Percentiles rank a stretch among this genome's conserved stretches.
These are phyloP conservation scores for Drosophila sordidula DNA, from an alignment of 2,888 invertebrate species.

Conservation along the genomic window DNA sequence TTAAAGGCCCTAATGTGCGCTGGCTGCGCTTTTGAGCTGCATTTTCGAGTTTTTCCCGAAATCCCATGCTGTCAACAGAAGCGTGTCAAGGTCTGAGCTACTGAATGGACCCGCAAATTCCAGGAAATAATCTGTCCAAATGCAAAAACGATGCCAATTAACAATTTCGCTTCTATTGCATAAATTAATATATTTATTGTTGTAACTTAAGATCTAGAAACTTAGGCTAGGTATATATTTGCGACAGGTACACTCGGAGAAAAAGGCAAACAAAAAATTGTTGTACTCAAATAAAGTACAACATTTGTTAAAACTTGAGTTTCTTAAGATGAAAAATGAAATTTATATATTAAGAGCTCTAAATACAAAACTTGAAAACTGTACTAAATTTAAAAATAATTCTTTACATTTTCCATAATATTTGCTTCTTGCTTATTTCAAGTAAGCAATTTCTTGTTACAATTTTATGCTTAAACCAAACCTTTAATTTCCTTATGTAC, in stretches of 20 bases:
- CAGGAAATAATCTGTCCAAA: conserved; percentile 3
- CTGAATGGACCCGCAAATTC: conserved; percentile 55
- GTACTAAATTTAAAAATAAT: too few relatives aligned
- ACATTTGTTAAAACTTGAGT: too few relatives aligned
- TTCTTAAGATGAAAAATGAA: too few relatives aligned
- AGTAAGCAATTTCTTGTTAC: too few relatives aligned
- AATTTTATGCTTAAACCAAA: too few relatives aligned
- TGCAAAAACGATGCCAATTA: not conserved
- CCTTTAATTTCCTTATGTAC: too few relatives aligned
- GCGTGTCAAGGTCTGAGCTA: conserved; percentile 82
- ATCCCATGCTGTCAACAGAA: conserved; percentile 75
- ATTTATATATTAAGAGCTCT: too few relatives aligned
- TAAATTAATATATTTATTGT: conserved; percentile 48
- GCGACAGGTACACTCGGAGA: too few relatives aligned
- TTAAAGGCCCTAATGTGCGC: conserved; percentile 71
- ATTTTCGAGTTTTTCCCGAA: conserved; percentile 41
- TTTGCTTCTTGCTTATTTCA: too few relatives aligned
- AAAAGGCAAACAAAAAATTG: not conserved
- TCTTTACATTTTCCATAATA: too few relatives aligned
- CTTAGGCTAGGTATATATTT: conserved; percentile 6
- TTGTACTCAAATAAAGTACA: not conserved
- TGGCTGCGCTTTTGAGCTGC: conserved; percentile 41
- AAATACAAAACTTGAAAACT: too few relatives aligned
- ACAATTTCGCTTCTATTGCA: conserved; percentile 18
- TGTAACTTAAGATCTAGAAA: conserved; percentile 7